Conservation (phyloP, 2,888 invertebrate species). For the Trilocha varians region DNA sequence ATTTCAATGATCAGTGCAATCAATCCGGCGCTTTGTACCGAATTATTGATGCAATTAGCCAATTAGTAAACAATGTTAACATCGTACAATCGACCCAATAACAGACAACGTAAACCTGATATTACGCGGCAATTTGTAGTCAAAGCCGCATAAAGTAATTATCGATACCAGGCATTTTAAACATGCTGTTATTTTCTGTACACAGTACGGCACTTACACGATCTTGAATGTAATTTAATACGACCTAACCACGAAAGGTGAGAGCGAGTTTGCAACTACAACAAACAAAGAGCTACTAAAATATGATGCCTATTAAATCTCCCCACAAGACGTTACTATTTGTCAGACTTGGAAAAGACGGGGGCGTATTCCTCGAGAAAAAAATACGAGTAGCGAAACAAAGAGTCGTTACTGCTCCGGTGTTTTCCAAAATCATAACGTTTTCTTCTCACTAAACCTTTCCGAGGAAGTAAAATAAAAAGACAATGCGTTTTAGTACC, state of each 20-base stretch:
- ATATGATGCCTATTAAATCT: slow-evolving; percentile 16
- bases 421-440: background rate
- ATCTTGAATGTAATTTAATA: too few species aligned
- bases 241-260: background rate
- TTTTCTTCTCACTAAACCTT: background rate
- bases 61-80: too few species aligned
- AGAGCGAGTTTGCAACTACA: background rate
- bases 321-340: slow-evolving; percentile 14
- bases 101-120: too few species aligned
- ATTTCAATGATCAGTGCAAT: too few species aligned
- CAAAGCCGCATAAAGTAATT: too few species aligned
- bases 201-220: too few species aligned
- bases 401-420: background rate
- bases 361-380: slow-evolving; percentile 1
- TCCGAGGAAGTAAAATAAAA: slow-evolving; percentile 2
- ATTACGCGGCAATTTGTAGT: too few species aligned
- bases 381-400: slow-evolving; percentile 1
- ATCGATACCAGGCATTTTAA: too few species aligned
- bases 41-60: too few species aligned
- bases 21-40: too few species aligned
- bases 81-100: too few species aligned
- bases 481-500: background rate
- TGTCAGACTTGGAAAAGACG: slow-evolving; percentile 15
- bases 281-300: slow-evolving; percentile 11
- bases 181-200: too few species aligned